A percentile compares a stretch with the other conserved stretches of the same genome.
Evolutionary conservation across 1,140 invertebrate species (phyloP).

Genomic region (Sarcophaga peregrina): DNA sequence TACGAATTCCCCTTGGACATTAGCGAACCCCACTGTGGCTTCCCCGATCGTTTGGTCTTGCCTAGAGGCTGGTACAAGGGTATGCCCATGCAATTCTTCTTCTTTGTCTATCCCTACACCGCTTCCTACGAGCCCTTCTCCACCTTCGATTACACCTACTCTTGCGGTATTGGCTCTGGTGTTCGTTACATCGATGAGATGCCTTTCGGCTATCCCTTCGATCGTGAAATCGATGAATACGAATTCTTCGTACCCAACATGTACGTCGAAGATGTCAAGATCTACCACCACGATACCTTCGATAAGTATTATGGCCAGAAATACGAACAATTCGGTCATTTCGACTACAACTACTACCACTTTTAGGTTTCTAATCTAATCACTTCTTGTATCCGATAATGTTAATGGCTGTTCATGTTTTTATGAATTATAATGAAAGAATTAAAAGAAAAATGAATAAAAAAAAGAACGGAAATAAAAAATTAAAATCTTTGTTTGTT

Average conservation of each 20-base stretch:
- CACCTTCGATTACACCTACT: conserved; percentile 55
- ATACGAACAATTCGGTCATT: conserved; percentile 54
- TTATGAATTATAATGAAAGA: too few relatives aligned
- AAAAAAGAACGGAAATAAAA: too few relatives aligned
- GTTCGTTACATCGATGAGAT: conserved; percentile 57
- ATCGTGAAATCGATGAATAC: conserved; percentile 63
- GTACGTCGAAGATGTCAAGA: conserved; percentile 64
- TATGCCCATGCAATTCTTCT: conserved; percentile 73
- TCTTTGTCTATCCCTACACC: conserved; percentile 66
- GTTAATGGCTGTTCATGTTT: too few relatives aligned
- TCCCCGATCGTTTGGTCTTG: conserved; percentile 71
- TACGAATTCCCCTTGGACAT: conserved; percentile 68
- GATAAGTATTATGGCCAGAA: conserved; percentile 63
- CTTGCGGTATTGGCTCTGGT: conserved; percentile 57
- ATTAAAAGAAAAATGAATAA: too few relatives aligned
- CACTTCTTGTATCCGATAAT: too few relatives aligned
- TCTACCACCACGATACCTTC: conserved; percentile 67
- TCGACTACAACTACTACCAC: conserved; percentile 54
- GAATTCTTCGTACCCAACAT: conserved; percentile 64
- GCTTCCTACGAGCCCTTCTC: conserved; percentile 59
- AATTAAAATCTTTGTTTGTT: too few relatives aligned
- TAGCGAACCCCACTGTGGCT: conserved; percentile 69
- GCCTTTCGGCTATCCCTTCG: conserved; percentile 67
- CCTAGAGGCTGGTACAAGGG: conserved; percentile 73
- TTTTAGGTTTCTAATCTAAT: background rate